phyloP scores from a whole-genome alignment of 2,888 invertebrate species.

The Drosophila macrospina region DNA sequence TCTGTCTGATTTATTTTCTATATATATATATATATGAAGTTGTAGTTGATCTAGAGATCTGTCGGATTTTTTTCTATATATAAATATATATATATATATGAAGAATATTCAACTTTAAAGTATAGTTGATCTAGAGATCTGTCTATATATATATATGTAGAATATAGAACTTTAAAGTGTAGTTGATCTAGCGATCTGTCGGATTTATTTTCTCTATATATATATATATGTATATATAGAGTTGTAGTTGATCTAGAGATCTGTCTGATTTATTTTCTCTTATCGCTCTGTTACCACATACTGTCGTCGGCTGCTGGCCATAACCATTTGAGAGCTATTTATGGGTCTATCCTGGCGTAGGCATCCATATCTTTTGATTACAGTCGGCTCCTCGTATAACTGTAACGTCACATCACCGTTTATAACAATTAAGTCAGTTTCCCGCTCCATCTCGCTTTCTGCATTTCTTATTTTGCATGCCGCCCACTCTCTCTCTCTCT shows the following conservation, averaged over 20 bases:
- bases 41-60: too few species aligned
- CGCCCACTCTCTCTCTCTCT: neutral
- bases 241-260: too few species aligned
- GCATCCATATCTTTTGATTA: slow-evolving; percentile 57
- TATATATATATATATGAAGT: too few species aligned
- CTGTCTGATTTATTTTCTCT: neutral
- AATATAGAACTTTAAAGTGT: too few species aligned
- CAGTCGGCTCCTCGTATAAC: slow-evolving; percentile 21
- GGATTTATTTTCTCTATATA: too few species aligned
- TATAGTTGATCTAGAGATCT: too few species aligned
- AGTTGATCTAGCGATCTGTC: too few species aligned
- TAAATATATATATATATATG: too few species aligned
- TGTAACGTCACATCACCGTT: slow-evolving; percentile 43
- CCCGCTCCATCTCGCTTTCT: neutral
- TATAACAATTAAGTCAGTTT: slow-evolving; percentile 58
- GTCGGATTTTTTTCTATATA: too few species aligned
- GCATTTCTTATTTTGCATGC: slow-evolving; percentile 26
- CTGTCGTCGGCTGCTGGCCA: neutral
- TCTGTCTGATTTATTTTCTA: neutral
- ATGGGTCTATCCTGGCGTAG: neutral
- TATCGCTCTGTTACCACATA: neutral
- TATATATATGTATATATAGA: too few species aligned
- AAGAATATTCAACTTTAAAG: too few species aligned
- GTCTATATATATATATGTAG: too few species aligned
- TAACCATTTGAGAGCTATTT: slow-evolving; percentile 16